A percentile compares a stretch with the other conserved stretches of the same genome.
Evolutionary conservation across 2,888 invertebrate genomes (phyloP).

Genomic region (Sabellastarte sp.): DNA sequence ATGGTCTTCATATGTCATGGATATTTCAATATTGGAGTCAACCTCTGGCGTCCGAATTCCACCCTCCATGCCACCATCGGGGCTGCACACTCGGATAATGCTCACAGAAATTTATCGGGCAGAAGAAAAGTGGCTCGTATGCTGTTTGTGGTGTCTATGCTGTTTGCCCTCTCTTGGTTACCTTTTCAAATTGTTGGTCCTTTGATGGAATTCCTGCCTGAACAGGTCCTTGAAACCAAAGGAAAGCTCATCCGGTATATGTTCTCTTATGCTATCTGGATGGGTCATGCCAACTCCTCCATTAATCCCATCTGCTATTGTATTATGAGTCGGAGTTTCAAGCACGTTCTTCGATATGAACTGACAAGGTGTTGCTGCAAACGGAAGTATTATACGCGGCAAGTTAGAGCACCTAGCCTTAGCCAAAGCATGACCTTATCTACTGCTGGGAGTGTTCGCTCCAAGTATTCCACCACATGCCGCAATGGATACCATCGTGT

Average conservation of each 20-base stretch:
- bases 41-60: slow-evolving; percentile 18
- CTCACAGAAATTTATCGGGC: slow-evolving; percentile 12
- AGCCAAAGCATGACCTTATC: no score
- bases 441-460: no score
- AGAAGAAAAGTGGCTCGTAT: slow-evolving; percentile 25
- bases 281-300: slow-evolving; percentile 45
- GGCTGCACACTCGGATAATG: slow-evolving; percentile 17
- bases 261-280: slow-evolving; percentile 19
- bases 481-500: no score
- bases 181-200: slow-evolving; percentile 20
- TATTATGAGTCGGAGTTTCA: slow-evolving; percentile 44
- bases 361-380: slow-evolving; percentile 13
- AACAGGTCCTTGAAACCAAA: slow-evolving; percentile 5
- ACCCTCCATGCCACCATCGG: slow-evolving; percentile 13
- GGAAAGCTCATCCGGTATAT: slow-evolving; percentile 12
- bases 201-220: slow-evolving; percentile 15
- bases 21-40: slow-evolving; percentile 20
- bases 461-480: no score
- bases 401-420: no score
- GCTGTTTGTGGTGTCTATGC: slow-evolving; percentile 26
- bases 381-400: no score
- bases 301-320: slow-evolving; percentile 50
- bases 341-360: slow-evolving; percentile 33
- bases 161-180: slow-evolving; percentile 28
- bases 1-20: slow-evolving; percentile 22